Evolutionary conservation across 2,113 vertebrate genomes (phyloP).

Genomic region (Epinephelus lanceolatus): DNA sequence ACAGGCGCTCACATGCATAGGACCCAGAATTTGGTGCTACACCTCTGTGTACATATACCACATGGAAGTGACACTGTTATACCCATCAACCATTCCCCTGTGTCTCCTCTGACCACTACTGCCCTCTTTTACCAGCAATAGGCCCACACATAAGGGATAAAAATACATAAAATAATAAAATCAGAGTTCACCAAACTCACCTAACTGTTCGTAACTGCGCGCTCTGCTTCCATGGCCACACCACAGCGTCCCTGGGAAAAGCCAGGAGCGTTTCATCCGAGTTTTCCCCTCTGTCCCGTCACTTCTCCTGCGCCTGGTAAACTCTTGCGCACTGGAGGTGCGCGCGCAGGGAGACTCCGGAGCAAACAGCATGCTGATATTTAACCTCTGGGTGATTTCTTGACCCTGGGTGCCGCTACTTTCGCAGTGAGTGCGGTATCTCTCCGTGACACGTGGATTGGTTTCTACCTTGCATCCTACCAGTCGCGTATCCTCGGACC

Average conservation of each 20-base stretch:
- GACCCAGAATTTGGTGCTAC: no score
- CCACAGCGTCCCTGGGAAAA: slow-evolving; percentile 92
- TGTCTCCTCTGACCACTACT: background rate
- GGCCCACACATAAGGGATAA: background rate
- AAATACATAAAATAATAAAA: background rate
- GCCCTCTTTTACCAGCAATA: background rate
- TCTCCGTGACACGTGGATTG: slow-evolving; percentile 23
- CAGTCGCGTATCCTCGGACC: slow-evolving; percentile 73
- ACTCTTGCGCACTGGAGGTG: background rate
- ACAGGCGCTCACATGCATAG: no score
- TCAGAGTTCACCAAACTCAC: slow-evolving; percentile 75
- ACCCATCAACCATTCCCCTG: no score
- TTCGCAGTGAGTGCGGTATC: slow-evolving; percentile 73
- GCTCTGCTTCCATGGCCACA: slow-evolving; percentile 90
- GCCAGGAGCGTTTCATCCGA: slow-evolving; percentile 84
- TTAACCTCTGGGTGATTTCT: slow-evolving; percentile 17
- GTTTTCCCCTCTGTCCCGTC: background rate
- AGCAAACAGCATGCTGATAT: slow-evolving; percentile 50
- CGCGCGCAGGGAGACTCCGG: slow-evolving; percentile 59
- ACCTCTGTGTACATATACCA: background rate
- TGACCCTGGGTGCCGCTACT: background rate
- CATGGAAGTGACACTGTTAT: no score
- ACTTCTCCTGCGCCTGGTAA: background rate
- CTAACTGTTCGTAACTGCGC: slow-evolving; percentile 83
- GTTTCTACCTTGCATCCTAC: slow-evolving; percentile 68